Percentiles rank a stretch among this genome's conserved stretches.
Evolutionary conservation across 2,113 vertebrate species (phyloP).

Genomic region (Gracilinanus agilis): DNA sequence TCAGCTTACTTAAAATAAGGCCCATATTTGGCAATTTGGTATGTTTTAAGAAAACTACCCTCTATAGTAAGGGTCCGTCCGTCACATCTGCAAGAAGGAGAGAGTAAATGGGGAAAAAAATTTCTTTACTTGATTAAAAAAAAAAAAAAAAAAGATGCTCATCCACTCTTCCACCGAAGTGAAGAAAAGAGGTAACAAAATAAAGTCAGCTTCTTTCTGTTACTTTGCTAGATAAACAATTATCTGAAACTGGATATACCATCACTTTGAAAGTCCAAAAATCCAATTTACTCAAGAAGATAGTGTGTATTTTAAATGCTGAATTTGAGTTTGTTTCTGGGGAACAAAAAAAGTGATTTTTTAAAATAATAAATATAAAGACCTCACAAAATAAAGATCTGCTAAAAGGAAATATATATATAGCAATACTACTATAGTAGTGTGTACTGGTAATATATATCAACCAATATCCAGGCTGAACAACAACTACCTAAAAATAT

Average conservation of each 20-base stretch:
- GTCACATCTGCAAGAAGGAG: not conserved
- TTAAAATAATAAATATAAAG: slow-evolving; percentile 32
- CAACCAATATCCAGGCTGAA: not conserved
- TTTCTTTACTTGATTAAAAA: slow-evolving; percentile 10
- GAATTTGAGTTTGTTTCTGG: slow-evolving; percentile 8
- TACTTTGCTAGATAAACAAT: slow-evolving; percentile 8
- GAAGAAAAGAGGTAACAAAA: not conserved
- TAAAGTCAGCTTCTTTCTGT: not conserved
- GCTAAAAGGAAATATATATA: slow-evolving; percentile 35
- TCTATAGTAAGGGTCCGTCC: not conserved
- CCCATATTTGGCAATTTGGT: not conserved
- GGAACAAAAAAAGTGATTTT: slow-evolving; percentile 38
- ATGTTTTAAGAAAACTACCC: slow-evolving; percentile 14
- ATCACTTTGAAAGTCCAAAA: slow-evolving; percentile 12
- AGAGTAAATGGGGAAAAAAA: slow-evolving; percentile 1
- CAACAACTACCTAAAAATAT: slow-evolving; percentile 42
- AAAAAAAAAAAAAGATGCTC: not conserved
- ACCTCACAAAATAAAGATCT: slow-evolving; percentile 20
- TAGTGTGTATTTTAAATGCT: slow-evolving; percentile 2
- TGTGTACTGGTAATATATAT: not conserved
- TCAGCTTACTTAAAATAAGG: not conserved
- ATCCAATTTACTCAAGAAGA: not conserved
- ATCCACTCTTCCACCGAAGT: slow-evolving; percentile 5
- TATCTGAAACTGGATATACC: not conserved
- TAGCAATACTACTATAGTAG: not conserved